Evolutionary conservation across 1,140 invertebrate species (phyloP).

Genomic region (Neomicropteryx cornuta): DNA sequence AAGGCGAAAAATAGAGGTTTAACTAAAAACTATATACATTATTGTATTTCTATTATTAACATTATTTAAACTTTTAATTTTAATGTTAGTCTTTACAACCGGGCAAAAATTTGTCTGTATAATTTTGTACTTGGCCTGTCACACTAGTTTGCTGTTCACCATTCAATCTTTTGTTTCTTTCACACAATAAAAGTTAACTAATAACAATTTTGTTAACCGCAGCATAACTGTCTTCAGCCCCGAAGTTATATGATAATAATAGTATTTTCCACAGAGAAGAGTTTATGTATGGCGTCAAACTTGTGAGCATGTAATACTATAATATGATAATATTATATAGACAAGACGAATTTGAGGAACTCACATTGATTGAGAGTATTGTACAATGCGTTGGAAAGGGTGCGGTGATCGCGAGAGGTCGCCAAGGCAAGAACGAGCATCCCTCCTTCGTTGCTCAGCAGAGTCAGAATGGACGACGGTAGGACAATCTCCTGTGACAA

Average conservation of each 20-base stretch:
- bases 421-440: conserved; percentile 18
- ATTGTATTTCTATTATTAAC: too few relatives aligned
- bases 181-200: too few relatives aligned
- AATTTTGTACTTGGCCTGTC: too few relatives aligned
- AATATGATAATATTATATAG: not conserved
- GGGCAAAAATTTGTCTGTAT: too few relatives aligned
- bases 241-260: too few relatives aligned
- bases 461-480: conserved; percentile 22
- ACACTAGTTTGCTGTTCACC: too few relatives aligned
- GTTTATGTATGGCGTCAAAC: not conserved
- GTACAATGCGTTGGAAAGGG: conserved; percentile 23
- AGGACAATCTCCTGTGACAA: conserved; percentile 13
- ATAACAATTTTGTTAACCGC: too few relatives aligned
- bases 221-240: too few relatives aligned
- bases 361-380: conserved; percentile 22
- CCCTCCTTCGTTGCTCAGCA: conserved; percentile 19
- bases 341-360: conserved; percentile 7
- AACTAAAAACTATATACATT: not conserved
- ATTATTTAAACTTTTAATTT: too few relatives aligned
- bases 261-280: not conserved
- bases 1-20: not conserved
- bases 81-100: too few relatives aligned
- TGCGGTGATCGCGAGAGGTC: conserved; percentile 15
- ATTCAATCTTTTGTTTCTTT: too few relatives aligned
- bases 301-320: not conserved